Percentiles rank a stretch among this genome's conserved stretches.
These are phyloP conservation scores for Phaenicophaeus curvirostris DNA, from an alignment of 2,797 vertebrate genomes.

Conservation along the genomic window DNA sequence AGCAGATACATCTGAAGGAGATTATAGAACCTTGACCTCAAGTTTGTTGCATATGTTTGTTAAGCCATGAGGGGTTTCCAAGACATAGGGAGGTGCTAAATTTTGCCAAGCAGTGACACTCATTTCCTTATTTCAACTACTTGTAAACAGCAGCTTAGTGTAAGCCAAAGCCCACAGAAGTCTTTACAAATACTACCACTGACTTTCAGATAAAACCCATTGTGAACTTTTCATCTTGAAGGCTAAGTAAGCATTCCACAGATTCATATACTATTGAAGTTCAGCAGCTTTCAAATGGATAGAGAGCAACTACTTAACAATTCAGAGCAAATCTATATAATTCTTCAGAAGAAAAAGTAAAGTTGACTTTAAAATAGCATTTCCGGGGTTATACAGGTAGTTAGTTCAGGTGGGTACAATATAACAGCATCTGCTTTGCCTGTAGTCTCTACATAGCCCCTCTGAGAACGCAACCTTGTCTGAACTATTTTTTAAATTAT, in stretches of 20 bases:
- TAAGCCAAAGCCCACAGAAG: neutral
- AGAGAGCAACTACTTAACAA: neutral
- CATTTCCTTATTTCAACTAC: neutral
- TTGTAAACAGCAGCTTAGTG: neutral
- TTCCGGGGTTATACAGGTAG: neutral
- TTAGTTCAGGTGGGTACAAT: neutral
- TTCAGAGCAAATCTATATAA: neutral
- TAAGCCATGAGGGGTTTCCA: neutral
- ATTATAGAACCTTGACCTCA: neutral
- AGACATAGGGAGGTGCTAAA: neutral
- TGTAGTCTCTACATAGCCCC: neutral
- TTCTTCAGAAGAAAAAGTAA: neutral
- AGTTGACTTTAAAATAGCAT: neutral
- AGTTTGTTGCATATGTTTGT: neutral
- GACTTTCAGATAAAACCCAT: neutral
- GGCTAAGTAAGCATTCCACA: neutral
- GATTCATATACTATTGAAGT: neutral
- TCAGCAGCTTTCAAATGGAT: neutral
- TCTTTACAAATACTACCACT: neutral
- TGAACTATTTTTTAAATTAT: neutral
- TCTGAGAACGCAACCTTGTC: neutral
- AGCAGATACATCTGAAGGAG: neutral
- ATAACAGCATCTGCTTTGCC: neutral
- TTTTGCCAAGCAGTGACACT: neutral
- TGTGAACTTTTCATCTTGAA: neutral